Evolutionary conservation across 2,797 vertebrate genomes (phyloP).

Genomic region (Periophthalmus magnuspinnatus): DNA sequence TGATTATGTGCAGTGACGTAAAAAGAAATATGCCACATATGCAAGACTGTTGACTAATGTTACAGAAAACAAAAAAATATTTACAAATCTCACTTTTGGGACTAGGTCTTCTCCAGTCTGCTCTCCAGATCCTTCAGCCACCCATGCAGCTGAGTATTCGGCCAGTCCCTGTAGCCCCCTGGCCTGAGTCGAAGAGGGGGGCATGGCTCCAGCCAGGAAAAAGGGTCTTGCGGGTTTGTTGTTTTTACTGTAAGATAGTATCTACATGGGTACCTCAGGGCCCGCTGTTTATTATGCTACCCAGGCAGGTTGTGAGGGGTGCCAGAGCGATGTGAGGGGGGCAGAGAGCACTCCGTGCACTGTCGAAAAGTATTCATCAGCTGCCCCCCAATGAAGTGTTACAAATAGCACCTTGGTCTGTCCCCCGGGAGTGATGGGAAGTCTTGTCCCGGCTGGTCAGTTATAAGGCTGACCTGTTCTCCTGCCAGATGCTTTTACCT

Average conservation of each 20-base stretch:
- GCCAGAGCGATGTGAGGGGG: conserved; percentile 22
- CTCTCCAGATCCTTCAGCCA: conserved; percentile 45
- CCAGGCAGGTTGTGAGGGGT: conserved; percentile 67
- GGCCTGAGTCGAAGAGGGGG: conserved; percentile 61
- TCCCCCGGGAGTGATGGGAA: conserved; percentile 73
- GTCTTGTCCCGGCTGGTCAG: conserved; percentile 47
- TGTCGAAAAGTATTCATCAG: conserved; percentile 83
- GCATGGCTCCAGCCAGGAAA: conserved; percentile 89
- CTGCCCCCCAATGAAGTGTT: conserved; percentile 82
- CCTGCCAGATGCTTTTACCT: conserved; percentile 49
- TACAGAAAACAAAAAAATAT: conserved; percentile 50
- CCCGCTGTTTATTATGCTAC: conserved; percentile 79
- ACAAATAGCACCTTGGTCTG: conserved; percentile 77
- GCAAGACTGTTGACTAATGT: conserved; percentile 9
- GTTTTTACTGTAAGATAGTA: conserved; percentile 86
- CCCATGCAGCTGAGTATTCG: conserved; percentile 59
- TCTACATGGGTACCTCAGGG: conserved; percentile 76
- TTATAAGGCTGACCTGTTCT: conserved; percentile 25
- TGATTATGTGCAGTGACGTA: background rate
- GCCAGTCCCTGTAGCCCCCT: conserved; percentile 48
- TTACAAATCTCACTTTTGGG: conserved; percentile 39
- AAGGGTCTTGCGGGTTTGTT: conserved; percentile 86
- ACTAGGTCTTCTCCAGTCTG: conserved; percentile 27
- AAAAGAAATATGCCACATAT: background rate
- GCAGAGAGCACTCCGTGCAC: conserved; percentile 36